Percentiles rank a stretch among this genome's conserved stretches.
These are phyloP conservation scores for Electrophaes corylata DNA, from an alignment of 2,888 invertebrate genomes.

Conservation along the genomic window DNA sequence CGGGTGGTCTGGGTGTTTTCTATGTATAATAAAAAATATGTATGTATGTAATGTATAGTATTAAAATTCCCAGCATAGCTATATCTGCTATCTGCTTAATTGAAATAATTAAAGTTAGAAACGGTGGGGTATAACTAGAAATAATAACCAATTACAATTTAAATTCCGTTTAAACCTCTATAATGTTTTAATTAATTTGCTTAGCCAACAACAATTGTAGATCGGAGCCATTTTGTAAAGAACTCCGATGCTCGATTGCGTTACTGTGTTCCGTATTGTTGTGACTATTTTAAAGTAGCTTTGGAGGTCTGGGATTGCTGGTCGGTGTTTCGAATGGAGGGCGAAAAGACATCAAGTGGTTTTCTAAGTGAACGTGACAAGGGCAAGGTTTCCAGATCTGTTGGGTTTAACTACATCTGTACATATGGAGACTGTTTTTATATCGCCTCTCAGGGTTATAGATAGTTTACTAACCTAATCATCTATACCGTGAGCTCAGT, in stretches of 20 bases:
- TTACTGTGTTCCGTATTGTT: slow-evolving; percentile 17
- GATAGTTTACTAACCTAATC: too few relatives aligned
- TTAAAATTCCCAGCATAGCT: background rate
- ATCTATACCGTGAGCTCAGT: too few relatives aligned
- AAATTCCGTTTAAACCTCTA: slow-evolving; percentile 44
- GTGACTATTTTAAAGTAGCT: slow-evolving; percentile 3
- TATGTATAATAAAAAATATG: too few relatives aligned
- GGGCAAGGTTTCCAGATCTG: slow-evolving; percentile 43
- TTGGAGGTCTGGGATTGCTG: slow-evolving; percentile 30
- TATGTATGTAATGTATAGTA: too few relatives aligned
- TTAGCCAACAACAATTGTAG: slow-evolving; percentile 40
- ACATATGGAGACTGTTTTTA: background rate
- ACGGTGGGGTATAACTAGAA: slow-evolving; percentile 27
- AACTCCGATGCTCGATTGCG: slow-evolving; percentile 21
- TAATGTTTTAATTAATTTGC: slow-evolving; percentile 49
- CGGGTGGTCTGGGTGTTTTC: too few relatives aligned
- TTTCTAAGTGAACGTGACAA: slow-evolving; percentile 52
- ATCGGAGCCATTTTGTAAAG: slow-evolving; percentile 29
- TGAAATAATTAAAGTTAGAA: slow-evolving; percentile 6
- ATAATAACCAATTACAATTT: slow-evolving; percentile 43
- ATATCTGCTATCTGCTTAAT: background rate
- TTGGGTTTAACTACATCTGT: background rate
- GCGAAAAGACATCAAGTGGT: slow-evolving; percentile 50
- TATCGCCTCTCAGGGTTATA: too few relatives aligned
- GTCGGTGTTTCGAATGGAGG: slow-evolving; percentile 29